phyloP scores from a whole-genome alignment of 2,113 vertebrate species.

The Odontophorus gujanensis region DNA sequence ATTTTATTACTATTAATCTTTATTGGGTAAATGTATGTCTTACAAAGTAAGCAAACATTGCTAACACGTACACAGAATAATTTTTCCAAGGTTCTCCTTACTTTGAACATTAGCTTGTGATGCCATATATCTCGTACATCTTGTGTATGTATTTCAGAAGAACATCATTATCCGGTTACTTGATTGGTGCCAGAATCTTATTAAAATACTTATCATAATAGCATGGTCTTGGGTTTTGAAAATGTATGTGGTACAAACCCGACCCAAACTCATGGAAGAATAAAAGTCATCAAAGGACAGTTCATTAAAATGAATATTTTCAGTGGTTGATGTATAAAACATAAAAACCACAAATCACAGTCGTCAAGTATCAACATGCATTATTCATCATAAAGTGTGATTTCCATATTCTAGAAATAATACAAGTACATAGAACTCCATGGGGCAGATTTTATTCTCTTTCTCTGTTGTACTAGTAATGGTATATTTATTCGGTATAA shows the following conservation, averaged over 20 bases:
- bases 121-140: neutral
- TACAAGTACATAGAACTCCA: neutral
- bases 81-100: neutral
- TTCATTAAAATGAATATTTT: constrained; percentile 31
- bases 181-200: neutral
- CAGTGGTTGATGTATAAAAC: constrained; percentile 26
- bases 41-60: constrained; percentile 43
- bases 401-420: neutral
- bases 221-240: neutral
- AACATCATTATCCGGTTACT: neutral
- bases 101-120: neutral
- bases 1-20: constrained; percentile 46
- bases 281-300: neutral
- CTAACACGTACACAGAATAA: constrained; percentile 14
- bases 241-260: neutral
- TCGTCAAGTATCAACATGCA: constrained; percentile 38
- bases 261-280: neutral
- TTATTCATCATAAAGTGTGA: neutral
- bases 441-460: neutral
- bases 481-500: neutral
- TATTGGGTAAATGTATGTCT: constrained; percentile 63
- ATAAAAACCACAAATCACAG: constrained; percentile 38
- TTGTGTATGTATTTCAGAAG: neutral
- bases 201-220: constrained; percentile 6
- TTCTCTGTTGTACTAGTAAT: neutral